Base-by-base conservation (phyloP, 2,797 vertebrate species). In the Neostethus bicornis region DNA sequence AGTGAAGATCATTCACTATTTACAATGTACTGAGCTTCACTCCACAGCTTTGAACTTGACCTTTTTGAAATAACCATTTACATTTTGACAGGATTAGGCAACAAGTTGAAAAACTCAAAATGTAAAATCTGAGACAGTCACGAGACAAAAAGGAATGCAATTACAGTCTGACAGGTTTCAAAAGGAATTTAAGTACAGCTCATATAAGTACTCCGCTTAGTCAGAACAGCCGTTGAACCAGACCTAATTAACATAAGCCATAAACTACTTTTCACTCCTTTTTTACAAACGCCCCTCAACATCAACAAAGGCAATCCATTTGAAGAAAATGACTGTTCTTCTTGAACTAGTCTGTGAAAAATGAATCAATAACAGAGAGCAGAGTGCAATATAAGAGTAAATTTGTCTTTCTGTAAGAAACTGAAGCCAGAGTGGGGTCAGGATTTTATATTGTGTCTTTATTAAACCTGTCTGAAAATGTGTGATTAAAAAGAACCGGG, bases 301-400 rank as follows among this genome's bases (percentile, higher is more conserved):
- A 38, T 56, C 58, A 69, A 63, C 51, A 69, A 63, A 73, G 51
- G 50, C 59, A 51, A 51, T 59, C 53, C 66, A 60, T 70, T 70
- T 70, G 28, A 63, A 69, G 49, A 81, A n/a, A 77, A 75, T 56
- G 68, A 57, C 28, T 38, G 4, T 43, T 70, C 55, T 48, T 52
- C 47, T 54, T 25, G 41, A 31, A 16, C 20, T 41, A 53, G 52
- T 56, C 13, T 41, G 56, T 5, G 11, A 51, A 59, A 34, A 67
- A 70, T 34, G 17, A 80, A 83, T 85, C 75, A 44, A 78, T 83
- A 77, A 13, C 50, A 35, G 46, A 77, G 62, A 37, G 32, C 63
- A 61, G 47, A 46, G 61, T 14, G 28, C 60, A 75, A 73, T 85
- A 73, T 64, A 51, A 68, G 51, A 5, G 3, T 51, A 38, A 63